Base-by-base conservation (phyloP, 2,113 vertebrate genomes). In the Spea bombifrons region DNA sequence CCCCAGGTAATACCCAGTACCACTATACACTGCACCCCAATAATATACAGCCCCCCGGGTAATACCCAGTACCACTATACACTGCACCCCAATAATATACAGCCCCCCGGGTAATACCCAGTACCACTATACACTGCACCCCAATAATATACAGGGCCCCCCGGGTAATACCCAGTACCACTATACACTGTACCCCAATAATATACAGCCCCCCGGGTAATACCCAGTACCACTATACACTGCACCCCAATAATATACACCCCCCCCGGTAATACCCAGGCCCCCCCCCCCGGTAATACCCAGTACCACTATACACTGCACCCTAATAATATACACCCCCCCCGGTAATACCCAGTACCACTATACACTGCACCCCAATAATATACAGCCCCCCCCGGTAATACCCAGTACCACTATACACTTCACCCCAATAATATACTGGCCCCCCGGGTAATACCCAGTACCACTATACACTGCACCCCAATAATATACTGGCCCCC, bases 221-320 rank as follows among this genome's bases (percentile, higher is more conserved):
- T 13, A n/a, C n/a, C 3, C 0, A 8, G 3, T 4, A 61, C 13
- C 59, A 6, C 3, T 16, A 9, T n/a, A 13, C 45, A 43, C 67
- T 50, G 13, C 4, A 15, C 16, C 30, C 30, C 71, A 3, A 15
- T 16, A 5, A 2, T 8, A 0, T 2, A 0, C n/a, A 3, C 47
- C n/a, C 68, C 4, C 3, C 30, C 55, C 55, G 5, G 55, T 8
- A 12, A 57, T 12, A 7, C 9, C 7, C 9, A 13, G 50, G 6
- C 10, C 17, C 3, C 7, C 5, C 5, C 94, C 84, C 94, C 95
- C 93, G 96, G 96, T 98, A 94, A 83, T n/a, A n/a, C n/a, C n/a
- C n/a, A n/a, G n/a, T n/a, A n/a, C n/a, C n/a, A n/a, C 85, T 76
- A 71, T 82, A n/a, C n/a, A n/a, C n/a, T n/a, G n/a, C n/a, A n/a